A percentile compares a stretch with the other conserved stretches of the same genome.
Evolutionary conservation across 2,888 invertebrate genomes (phyloP).

Genomic region (Drosophila mimetica): DNA sequence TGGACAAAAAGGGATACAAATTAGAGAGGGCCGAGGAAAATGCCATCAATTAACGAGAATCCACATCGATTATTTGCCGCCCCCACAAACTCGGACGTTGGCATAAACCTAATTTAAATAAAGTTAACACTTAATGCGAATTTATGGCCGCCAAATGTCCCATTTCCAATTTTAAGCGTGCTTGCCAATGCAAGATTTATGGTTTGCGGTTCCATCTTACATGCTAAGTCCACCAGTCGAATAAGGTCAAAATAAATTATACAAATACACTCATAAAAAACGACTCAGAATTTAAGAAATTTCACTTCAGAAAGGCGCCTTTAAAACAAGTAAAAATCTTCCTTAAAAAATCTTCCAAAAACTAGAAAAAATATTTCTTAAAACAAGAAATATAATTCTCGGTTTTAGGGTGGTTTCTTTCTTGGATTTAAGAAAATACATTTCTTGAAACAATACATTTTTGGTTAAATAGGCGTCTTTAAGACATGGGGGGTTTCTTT

Average conservation of each 20-base stretch:
- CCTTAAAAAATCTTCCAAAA: too few relatives aligned
- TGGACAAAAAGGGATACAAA: constrained; percentile 50
- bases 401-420: too few relatives aligned
- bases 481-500: too few relatives aligned
- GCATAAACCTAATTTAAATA: constrained; percentile 50
- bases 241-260: constrained; percentile 11
- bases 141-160: constrained; percentile 60
- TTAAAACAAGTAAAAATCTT: too few relatives aligned
- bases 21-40: constrained; percentile 45
- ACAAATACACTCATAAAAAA: too few relatives aligned
- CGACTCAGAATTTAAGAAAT: too few relatives aligned
- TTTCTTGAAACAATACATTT: too few relatives aligned
- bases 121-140: constrained; percentile 65
- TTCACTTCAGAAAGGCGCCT: too few relatives aligned
- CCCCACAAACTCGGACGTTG: constrained; percentile 19
- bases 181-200: constrained; percentile 64
- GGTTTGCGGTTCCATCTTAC: constrained; percentile 42
- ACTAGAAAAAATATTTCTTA: too few relatives aligned
- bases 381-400: too few relatives aligned
- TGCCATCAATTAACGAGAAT: constrained; percentile 44
- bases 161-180: constrained; percentile 59
- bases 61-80: constrained; percentile 37
- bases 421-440: too few relatives aligned
- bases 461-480: too few relatives aligned
- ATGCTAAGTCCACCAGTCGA: neutral